Conservation (phyloP, 2,113 vertebrate species). For the Damaliscus lunatus region DNA sequence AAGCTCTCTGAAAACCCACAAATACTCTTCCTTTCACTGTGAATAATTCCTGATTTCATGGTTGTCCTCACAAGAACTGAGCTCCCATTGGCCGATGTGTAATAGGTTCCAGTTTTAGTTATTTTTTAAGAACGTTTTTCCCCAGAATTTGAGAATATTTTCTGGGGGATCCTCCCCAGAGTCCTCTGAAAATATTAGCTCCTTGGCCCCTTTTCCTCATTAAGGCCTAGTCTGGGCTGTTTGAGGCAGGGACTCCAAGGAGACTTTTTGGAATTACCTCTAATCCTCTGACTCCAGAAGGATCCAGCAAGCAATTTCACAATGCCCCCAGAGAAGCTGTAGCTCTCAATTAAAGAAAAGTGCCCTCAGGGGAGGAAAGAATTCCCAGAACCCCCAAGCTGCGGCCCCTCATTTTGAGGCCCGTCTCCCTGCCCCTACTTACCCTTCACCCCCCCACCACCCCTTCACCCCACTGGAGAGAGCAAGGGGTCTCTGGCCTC, state of each 20-base stretch:
- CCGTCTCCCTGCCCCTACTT: too few species aligned
- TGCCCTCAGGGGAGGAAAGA: not conserved
- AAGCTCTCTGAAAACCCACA: constrained; percentile 7
- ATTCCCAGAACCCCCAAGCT: not conserved
- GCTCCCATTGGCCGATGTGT: not conserved
- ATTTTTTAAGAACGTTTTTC: not conserved
- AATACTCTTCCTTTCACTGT: not conserved
- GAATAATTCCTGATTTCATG: not conserved
- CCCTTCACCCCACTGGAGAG: not conserved
- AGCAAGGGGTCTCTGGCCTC: not conserved
- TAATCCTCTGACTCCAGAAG: not conserved
- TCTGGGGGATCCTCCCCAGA: not conserved
- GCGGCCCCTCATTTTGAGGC: not conserved
- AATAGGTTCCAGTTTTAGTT: not conserved
- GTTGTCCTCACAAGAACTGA: constrained; percentile 15
- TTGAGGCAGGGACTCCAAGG: not conserved
- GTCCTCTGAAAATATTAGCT: constrained; percentile 10
- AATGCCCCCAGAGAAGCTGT: not conserved
- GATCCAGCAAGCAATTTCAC: not conserved
- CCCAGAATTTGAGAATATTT: not conserved
- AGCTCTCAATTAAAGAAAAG: not conserved
- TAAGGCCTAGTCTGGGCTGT: not conserved
- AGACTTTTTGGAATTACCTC: not conserved
- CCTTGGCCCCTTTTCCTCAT: not conserved
- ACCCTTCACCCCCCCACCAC: rapidly evolving